Evolutionary conservation across 1,140 invertebrate species (phyloP).

Genomic region (Cyrtorhinus lividipennis): DNA sequence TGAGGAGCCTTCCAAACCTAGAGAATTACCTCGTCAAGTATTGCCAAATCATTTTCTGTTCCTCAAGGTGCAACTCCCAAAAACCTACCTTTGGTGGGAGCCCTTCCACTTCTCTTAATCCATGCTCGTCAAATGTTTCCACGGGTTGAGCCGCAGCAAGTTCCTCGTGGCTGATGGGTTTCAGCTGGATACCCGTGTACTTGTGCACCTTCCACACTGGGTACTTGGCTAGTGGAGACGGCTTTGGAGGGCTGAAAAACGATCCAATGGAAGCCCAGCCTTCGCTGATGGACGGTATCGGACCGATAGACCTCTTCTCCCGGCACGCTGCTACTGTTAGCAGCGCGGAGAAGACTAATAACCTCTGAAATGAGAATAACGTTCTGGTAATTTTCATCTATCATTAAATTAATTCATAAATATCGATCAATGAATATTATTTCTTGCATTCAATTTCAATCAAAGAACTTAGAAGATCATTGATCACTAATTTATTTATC

Average conservation of each 20-base stretch:
- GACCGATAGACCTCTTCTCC: conserved; percentile 5
- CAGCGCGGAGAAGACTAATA: neutral
- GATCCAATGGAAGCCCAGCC: neutral
- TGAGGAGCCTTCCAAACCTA: too few species aligned
- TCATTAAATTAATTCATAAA: too few species aligned
- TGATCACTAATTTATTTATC: too few species aligned
- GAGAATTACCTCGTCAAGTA: too few species aligned
- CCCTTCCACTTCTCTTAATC: neutral
- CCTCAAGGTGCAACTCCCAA: too few species aligned
- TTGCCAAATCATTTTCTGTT: too few species aligned
- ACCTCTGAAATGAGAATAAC: neutral
- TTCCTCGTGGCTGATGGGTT: conserved; percentile 21
- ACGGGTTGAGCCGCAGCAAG: neutral
- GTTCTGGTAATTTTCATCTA: too few species aligned
- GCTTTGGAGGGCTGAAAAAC: neutral
- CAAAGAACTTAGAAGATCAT: too few species aligned
- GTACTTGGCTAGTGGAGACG: conserved; percentile 19
- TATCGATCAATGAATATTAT: too few species aligned
- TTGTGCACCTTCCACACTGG: conserved; percentile 28
- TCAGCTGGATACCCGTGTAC: conserved; percentile 27
- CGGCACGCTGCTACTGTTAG: neutral
- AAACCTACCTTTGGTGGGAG: neutral
- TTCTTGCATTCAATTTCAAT: too few species aligned
- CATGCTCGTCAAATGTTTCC: neutral
- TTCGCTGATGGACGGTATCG: neutral